A percentile compares a stretch with the other conserved stretches of the same genome.
phyloP scores from a whole-genome alignment of 2,888 invertebrate genomes.

The Ochlodes sylvanus region DNA sequence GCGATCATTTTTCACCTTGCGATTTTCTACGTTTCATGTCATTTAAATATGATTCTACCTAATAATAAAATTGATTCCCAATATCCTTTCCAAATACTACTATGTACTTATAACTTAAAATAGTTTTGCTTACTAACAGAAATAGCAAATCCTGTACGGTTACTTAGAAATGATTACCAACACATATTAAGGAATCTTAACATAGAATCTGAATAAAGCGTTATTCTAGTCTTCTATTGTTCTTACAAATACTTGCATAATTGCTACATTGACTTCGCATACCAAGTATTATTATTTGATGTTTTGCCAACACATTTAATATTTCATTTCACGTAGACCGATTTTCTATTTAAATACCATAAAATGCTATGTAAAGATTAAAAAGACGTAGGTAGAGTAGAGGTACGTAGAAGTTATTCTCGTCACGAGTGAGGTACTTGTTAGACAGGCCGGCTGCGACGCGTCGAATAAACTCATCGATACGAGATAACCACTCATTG shows the following conservation, averaged over 20 bases:
- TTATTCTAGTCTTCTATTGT: slow-evolving; percentile 38
- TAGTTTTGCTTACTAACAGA: background rate
- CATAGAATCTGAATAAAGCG: slow-evolving; percentile 33
- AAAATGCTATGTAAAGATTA: slow-evolving; percentile 12
- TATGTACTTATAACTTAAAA: background rate
- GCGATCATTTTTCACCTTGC: no score
- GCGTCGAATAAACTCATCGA: slow-evolving; percentile 57
- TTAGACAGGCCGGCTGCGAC: slow-evolving; percentile 70
- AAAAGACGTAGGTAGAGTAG: slow-evolving; percentile 16
- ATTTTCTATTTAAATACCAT: slow-evolving; percentile 29
- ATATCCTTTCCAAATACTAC: no score
- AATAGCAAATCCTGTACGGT: slow-evolving; percentile 20
- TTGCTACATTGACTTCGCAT: slow-evolving; percentile 36
- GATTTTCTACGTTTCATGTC: no score
- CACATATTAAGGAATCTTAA: slow-evolving; percentile 30
- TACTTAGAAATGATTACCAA: slow-evolving; percentile 34
- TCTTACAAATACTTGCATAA: slow-evolving; percentile 39
- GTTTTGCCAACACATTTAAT: slow-evolving; percentile 36
- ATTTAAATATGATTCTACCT: no score
- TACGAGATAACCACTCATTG: slow-evolving; percentile 70
- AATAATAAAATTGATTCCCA: background rate
- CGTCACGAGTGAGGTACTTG: slow-evolving; percentile 59
- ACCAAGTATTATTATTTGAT: slow-evolving; percentile 39
- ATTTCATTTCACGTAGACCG: slow-evolving; percentile 36
- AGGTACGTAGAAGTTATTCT: slow-evolving; percentile 51